Conservation (phyloP, 2,113 vertebrate species). For the Chaenogobius annularis region DNA sequence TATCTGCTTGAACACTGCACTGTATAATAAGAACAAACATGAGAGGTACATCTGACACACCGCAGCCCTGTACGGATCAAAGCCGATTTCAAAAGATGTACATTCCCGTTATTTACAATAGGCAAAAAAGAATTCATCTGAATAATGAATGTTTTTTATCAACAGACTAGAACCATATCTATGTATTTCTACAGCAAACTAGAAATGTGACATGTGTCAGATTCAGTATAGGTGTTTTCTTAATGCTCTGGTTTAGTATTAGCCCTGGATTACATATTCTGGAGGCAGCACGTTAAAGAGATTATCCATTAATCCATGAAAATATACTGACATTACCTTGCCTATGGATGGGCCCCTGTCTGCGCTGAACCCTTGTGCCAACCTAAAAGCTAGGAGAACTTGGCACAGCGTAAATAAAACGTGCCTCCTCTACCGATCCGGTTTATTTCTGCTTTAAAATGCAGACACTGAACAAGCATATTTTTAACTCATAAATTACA, state of each 20-base stretch:
- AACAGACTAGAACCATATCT: conserved; percentile 10
- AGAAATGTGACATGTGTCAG: conserved; percentile 25
- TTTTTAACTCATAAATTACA: conserved; percentile 38
- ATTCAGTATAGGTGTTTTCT: conserved; percentile 45
- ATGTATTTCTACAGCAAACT: conserved; percentile 11
- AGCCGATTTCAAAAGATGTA: conserved; percentile 33
- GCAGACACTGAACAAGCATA: conserved; percentile 32
- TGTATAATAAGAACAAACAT: conserved; percentile 51
- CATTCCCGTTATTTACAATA: conserved; percentile 26
- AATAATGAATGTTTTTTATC: conserved; percentile 34
- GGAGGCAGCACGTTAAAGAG: conserved; percentile 45
- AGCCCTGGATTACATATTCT: conserved; percentile 45
- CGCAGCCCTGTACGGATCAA: conserved; percentile 33
- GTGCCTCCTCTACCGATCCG: conserved; percentile 30
- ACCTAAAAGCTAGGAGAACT: conserved; percentile 47
- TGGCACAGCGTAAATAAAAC: conserved; percentile 67
- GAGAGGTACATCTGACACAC: conserved; percentile 35
- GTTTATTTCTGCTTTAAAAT: conserved; percentile 42
- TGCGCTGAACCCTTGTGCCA: conserved; percentile 51
- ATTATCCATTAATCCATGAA: conserved; percentile 62
- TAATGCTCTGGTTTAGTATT: conserved; percentile 39
- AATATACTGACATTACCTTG: conserved; percentile 50
- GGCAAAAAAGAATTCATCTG: conserved; percentile 30
- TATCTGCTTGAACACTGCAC: conserved; percentile 29
- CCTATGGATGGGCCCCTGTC: conserved; percentile 44